Percentiles rank a stretch among this genome's conserved stretches.
phyloP scores from a whole-genome alignment of 2,797 vertebrate species.

The Chrysocyon brachyurus region DNA sequence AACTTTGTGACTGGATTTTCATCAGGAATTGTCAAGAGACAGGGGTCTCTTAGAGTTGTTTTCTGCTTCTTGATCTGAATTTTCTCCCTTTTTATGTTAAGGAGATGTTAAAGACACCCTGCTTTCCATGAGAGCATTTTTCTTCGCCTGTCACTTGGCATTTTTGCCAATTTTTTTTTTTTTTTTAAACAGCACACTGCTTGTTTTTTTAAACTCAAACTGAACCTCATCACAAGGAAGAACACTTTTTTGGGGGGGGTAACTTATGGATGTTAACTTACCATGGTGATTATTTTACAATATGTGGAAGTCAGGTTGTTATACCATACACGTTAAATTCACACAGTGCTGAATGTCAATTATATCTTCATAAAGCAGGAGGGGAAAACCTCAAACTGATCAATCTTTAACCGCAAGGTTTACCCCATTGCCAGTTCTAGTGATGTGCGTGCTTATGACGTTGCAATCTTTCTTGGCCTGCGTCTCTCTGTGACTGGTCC shows the following conservation, averaged over 20 bases:
- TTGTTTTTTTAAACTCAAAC: background rate
- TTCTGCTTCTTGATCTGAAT: background rate
- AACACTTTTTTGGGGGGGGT: background rate
- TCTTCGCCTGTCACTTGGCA: background rate
- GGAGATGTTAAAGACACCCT: background rate
- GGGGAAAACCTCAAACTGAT: background rate
- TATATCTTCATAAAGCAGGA: background rate
- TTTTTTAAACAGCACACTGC: background rate
- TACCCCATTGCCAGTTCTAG: background rate
- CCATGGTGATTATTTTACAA: background rate
- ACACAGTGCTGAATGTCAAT: background rate
- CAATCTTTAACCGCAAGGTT: fast-evolving
- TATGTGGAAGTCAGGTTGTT: background rate
- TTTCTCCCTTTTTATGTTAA: background rate
- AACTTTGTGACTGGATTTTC: background rate
- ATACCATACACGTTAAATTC: background rate
- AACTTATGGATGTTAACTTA: background rate
- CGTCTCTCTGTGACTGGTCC: background rate
- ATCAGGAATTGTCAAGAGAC: background rate
- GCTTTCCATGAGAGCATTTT: background rate
- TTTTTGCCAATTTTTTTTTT: background rate
- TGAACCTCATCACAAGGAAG: background rate
- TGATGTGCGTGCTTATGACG: background rate
- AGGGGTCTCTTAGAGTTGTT: background rate
- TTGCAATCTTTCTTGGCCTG: background rate